A percentile compares a stretch with the other conserved stretches of the same genome.
Evolutionary conservation across 2,113 vertebrate species (phyloP).

Genomic region (Chionis minor): DNA sequence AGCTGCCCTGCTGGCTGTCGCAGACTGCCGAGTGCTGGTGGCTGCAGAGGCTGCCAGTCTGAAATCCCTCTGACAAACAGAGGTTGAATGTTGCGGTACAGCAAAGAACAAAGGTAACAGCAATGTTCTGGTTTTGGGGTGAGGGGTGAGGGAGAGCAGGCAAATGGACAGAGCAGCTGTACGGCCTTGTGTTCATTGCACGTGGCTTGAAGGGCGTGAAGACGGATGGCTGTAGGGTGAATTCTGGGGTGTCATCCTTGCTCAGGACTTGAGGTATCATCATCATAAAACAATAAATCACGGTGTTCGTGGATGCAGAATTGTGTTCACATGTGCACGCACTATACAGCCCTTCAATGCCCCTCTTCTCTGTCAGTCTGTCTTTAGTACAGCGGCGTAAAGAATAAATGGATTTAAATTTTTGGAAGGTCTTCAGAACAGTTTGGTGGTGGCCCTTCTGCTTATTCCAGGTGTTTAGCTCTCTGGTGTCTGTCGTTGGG

Average conservation of each 20-base stretch:
- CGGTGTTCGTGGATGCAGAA: neutral
- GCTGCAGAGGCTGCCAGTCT: neutral
- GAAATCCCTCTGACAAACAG: neutral
- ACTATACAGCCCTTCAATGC: neutral
- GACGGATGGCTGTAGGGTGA: neutral
- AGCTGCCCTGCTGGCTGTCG: neutral
- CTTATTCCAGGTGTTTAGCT: neutral
- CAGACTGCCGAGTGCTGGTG: neutral
- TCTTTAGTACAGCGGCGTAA: neutral
- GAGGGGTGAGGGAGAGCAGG: neutral
- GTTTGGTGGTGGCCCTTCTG: neutral
- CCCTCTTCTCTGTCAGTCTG: neutral
- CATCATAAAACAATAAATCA: neutral
- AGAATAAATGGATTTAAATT: neutral
- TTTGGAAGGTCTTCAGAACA: neutral
- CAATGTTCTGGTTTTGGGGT: neutral
- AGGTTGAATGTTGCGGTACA: neutral
- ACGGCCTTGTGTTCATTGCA: fast-evolving
- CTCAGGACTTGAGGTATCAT: neutral
- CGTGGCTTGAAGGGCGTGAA: neutral
- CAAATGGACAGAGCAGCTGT: neutral
- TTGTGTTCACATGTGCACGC: neutral
- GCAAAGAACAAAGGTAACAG: neutral
- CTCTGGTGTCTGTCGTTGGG: neutral
- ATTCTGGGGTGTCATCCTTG: too few relatives aligned